Percentiles rank a stretch among this genome's conserved stretches.
phyloP scores from a whole-genome alignment of 2,888 invertebrate genomes.

The Xestoiulus laeticollis region DNA sequence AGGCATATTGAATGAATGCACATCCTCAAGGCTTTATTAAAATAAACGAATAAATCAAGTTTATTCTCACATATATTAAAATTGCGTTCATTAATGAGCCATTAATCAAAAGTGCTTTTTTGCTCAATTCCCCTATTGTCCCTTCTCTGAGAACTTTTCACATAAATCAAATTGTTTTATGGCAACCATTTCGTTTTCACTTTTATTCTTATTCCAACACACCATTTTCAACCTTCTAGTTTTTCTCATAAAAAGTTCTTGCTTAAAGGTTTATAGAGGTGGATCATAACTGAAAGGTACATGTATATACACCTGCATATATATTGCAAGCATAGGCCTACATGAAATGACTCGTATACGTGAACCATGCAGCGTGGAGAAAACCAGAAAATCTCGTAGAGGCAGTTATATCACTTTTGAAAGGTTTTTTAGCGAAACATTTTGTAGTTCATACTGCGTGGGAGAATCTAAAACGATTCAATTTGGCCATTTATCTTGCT shows the following conservation, averaged over 20 bases:
- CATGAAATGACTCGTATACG: too few species aligned
- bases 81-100: not conserved
- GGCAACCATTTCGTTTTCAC: not conserved
- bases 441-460: slow-evolving; percentile 15
- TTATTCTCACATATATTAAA: not conserved
- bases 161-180: not conserved
- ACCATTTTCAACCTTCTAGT: not conserved
- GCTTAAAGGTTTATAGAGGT: not conserved
- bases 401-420: not conserved
- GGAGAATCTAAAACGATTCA: not conserved
- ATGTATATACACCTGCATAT: not conserved
- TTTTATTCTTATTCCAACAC: not conserved
- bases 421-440: not conserved
- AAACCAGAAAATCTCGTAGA: not conserved
- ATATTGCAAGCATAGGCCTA: not conserved
- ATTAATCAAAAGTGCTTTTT: not conserved
- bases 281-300: not conserved
- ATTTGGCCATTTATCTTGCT: not conserved
- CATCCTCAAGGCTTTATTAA: not conserved
- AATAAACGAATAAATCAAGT: not conserved
- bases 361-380: not conserved
- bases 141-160: not conserved
- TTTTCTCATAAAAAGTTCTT: not conserved
- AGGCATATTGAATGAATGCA: not conserved
- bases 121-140: not conserved